Percentiles rank a stretch among this genome's conserved stretches.
These are phyloP conservation scores for Anolis sagrei DNA, from an alignment of 2,113 vertebrate species.

Conservation along the genomic window DNA sequence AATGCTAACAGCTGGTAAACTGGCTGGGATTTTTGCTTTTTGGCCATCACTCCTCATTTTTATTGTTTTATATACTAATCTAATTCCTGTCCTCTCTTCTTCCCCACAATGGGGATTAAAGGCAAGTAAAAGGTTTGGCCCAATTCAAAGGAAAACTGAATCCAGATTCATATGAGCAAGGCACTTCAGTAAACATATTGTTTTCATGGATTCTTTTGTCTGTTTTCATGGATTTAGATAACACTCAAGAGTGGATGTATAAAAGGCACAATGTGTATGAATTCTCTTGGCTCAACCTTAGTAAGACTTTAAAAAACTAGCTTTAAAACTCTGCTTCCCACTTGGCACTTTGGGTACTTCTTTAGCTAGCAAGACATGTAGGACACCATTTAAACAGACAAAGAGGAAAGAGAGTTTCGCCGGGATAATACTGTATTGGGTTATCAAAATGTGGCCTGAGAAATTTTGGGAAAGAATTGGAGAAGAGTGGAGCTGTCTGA, in stretches of 20 bases:
- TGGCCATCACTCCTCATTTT: background rate
- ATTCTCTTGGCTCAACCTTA: background rate
- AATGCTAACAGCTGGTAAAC: no score
- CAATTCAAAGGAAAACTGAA: background rate
- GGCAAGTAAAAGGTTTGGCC: background rate
- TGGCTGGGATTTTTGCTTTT: no score
- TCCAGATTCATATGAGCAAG: conserved; percentile 4
- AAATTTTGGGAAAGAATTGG: background rate
- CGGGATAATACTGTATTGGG: background rate
- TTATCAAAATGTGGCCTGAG: background rate
- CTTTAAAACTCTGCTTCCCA: background rate
- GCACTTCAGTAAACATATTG: conserved; percentile 9
- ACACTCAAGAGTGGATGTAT: conserved; percentile 1
- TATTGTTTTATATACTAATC: background rate
- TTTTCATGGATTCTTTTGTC: conserved; percentile 28
- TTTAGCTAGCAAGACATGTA: background rate
- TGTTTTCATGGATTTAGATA: conserved; percentile 29
- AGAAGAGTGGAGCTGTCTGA: background rate
- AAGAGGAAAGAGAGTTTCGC: background rate
- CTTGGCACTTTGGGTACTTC: background rate
- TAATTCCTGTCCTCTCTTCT: background rate
- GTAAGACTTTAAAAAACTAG: background rate
- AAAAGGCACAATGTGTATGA: conserved; percentile 15
- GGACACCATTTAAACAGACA: background rate
- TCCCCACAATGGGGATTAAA: background rate